Base-by-base conservation (phyloP, 2,888 invertebrate species). In the Athalia circularis region DNA sequence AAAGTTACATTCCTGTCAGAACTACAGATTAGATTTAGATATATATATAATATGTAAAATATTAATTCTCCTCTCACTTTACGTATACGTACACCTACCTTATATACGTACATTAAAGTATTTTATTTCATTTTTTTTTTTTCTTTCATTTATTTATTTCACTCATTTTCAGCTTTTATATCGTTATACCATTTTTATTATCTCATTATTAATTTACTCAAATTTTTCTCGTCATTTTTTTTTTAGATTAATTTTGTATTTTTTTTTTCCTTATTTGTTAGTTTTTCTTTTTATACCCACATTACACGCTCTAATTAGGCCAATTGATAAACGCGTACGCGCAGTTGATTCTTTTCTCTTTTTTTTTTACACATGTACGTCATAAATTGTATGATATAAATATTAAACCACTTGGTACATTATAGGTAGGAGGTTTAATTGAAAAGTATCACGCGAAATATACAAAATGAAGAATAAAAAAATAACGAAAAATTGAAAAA, bases 1-100 rank as follows among this genome's bases (percentile, higher is more conserved):
- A 84, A 87, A 87, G 84, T 88, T 87, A 83, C 84, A 80, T 83
- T 85, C 83, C 86, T 87, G 88, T 87, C 88, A 83, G 87, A 84
- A 80, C 83, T 80, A 82, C 84, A 87, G 88, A 88, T 88, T 86
- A 85, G 85, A 82, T 82, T 80, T 72, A 87, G 88, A 87, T 88
- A 87, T 29, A 29, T 29, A 29, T 29, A 29, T 87, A 87, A 86
- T 87, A 87, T 86, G 86, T 87, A 84, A 88, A 87, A 88, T 88
- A 87, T 88, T 87, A 85, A 87, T 86, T 85, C 83, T 80, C 57
- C 50, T 62, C 54, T 75, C 75, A 29, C 50, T 72, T 68, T 52
- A 47, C 65, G 8, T 65, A 65, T 48, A 13, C 9, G 15, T n/a
- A n/a, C n/a, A n/a, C n/a, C n/a, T n/a, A n/a, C n/a, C n/a, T n/a